These are phyloP conservation scores for Aleadryas rufinucha DNA, from an alignment of 2,113 vertebrate species.

Conservation along the genomic window DNA sequence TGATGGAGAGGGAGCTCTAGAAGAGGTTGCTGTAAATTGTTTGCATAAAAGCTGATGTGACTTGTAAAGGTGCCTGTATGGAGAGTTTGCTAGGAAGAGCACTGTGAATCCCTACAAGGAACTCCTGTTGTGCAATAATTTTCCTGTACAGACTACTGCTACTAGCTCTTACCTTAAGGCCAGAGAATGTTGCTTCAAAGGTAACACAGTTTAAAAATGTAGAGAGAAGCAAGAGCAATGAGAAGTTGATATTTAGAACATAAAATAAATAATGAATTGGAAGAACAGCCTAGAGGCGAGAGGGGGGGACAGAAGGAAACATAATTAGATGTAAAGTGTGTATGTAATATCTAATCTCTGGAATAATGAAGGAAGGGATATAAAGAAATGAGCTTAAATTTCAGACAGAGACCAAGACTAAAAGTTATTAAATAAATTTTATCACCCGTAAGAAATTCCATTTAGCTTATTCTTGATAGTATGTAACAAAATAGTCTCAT, in stretches of 20 bases:
- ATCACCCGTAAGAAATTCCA: accelerated
- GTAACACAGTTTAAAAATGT: not conserved
- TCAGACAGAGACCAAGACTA: not conserved
- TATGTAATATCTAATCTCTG: not conserved
- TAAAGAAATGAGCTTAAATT: not conserved
- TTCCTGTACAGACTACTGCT: not conserved
- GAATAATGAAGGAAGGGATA: not conserved
- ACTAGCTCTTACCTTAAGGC: not conserved
- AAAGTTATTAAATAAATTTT: not conserved
- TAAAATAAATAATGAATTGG: not conserved
- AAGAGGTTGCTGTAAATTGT: not conserved
- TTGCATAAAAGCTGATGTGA: not conserved
- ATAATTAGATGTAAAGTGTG: not conserved
- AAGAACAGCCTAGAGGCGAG: not conserved
- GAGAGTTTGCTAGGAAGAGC: not conserved
- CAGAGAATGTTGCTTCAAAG: not conserved
- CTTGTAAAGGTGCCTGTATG: not conserved
- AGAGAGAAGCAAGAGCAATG: not conserved
- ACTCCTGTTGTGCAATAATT: not conserved
- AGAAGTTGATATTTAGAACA: not conserved
- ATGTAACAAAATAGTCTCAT: not conserved
- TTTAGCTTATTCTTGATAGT: not conserved
- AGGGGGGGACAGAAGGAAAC: not conserved
- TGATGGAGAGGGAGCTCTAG: not conserved
- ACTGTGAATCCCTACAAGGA: not conserved